A percentile compares a stretch with the other conserved stretches of the same genome.
These are phyloP conservation scores for Lophius piscatorius DNA, from an alignment of 2,113 vertebrate genomes.

Conservation along the genomic window DNA sequence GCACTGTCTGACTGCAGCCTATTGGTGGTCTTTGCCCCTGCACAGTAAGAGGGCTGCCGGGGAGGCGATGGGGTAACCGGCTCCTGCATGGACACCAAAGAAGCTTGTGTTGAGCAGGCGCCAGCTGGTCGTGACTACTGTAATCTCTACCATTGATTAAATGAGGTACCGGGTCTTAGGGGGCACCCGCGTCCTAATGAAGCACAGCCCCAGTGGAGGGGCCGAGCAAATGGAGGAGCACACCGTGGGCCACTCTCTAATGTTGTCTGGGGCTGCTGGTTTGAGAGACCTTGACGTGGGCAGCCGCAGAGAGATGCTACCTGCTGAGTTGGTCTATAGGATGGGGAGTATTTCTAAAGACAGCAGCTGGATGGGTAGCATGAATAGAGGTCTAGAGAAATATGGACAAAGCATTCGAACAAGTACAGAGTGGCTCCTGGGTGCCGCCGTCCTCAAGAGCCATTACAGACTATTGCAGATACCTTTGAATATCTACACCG, in stretches of 20 bases:
- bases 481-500: conserved; percentile 40
- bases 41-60: conserved; percentile 28
- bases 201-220: conserved; percentile 55
- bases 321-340: conserved; percentile 67
- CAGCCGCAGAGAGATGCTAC: conserved; percentile 54
- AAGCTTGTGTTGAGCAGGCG: conserved; percentile 57
- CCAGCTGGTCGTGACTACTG: conserved; percentile 67
- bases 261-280: conserved; percentile 41
- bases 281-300: conserved; percentile 49
- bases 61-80: conserved; percentile 18
- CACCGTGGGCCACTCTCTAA: conserved; percentile 49
- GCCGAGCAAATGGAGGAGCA: conserved; percentile 48
- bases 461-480: conserved; percentile 56
- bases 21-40: conserved; percentile 56
- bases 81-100: conserved; percentile 45
- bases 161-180: conserved; percentile 47
- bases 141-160: conserved; percentile 76
- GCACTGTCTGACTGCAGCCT: conserved; percentile 45
- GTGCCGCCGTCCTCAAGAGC: conserved; percentile 35
- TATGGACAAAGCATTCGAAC: conserved; percentile 41
- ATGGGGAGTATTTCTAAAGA: conserved; percentile 51
- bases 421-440: conserved; percentile 39
- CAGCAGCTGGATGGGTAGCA: conserved; percentile 34
- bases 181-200: conserved; percentile 49
- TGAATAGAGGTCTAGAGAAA: conserved; percentile 63